Evolutionary conservation across 2,113 vertebrate species (phyloP).

Genomic region (Antechinus flavipes): DNA sequence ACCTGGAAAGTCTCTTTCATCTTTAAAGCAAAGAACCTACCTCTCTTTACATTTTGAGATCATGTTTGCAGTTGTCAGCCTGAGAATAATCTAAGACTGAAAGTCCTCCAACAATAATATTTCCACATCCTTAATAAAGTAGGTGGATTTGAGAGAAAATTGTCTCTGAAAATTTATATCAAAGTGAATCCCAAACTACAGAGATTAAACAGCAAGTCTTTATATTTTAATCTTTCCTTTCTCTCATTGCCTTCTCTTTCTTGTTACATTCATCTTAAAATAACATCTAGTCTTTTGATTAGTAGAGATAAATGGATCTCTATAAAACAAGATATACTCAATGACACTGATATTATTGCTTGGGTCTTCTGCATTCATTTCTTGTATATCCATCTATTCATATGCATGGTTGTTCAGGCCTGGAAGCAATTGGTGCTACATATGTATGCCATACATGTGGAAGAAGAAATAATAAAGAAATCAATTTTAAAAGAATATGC

Average conservation of each 20-base stretch:
- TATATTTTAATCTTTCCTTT: not conserved
- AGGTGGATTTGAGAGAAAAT: not conserved
- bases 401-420: not conserved
- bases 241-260: not conserved
- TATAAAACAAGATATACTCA: not conserved
- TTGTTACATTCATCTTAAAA: not conserved
- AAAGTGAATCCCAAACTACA: not conserved
- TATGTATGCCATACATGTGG: slow-evolving; percentile 49
- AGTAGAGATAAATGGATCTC: not conserved
- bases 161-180: not conserved
- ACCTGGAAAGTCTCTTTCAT: not conserved
- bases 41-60: not conserved
- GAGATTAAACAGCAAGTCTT: not conserved
- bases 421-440: slow-evolving; percentile 8
- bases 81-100: not conserved
- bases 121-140: not conserved
- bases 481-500: slow-evolving; percentile 62
- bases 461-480: slow-evolving; percentile 72
- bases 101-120: not conserved
- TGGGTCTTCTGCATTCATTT: not conserved
- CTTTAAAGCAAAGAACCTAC: not conserved
- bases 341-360: not conserved
- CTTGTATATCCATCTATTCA: not conserved
- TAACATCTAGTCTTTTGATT: not conserved
- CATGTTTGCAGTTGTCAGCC: not conserved